Conservation (phyloP, 2,113 vertebrate genomes). For the Myanophis thanlyinensis region DNA sequence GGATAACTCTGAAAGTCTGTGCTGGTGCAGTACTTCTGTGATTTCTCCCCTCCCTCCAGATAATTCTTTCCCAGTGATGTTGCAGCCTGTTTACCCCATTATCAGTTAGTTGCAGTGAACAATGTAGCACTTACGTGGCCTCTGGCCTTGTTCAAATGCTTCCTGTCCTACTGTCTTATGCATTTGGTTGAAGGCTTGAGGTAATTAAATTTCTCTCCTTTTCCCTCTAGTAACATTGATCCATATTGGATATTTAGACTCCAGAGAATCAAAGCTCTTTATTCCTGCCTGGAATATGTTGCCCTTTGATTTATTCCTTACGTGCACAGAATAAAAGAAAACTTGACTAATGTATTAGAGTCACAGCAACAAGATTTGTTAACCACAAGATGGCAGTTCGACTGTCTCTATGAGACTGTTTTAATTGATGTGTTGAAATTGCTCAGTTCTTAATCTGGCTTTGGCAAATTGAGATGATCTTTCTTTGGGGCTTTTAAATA, state of each 20-base stretch:
- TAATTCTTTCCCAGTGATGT: background rate
- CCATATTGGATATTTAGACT: conserved; percentile 51
- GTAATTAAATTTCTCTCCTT: conserved; percentile 65
- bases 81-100: conserved; percentile 28
- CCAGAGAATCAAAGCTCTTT: conserved; percentile 60
- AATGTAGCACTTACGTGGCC: conserved; percentile 28
- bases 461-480: conserved; percentile 29
- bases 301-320: conserved; percentile 45
- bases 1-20: background rate
- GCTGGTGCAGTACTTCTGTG: background rate
- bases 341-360: background rate
- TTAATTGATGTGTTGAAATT: background rate
- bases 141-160: conserved; percentile 23
- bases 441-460: conserved; percentile 22
- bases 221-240: conserved; percentile 50
- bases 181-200: conserved; percentile 39
- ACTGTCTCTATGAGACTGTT: conserved; percentile 38
- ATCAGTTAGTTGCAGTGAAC: conserved; percentile 29
- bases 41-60: background rate
- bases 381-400: conserved; percentile 61
- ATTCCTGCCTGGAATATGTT: conserved; percentile 47
- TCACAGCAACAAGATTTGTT: conserved; percentile 31
- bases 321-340: conserved; percentile 24
- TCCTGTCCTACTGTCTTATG: background rate
- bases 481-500: background rate